These are phyloP conservation scores for Mamestra configurata DNA, from an alignment of 1,140 invertebrate species.

Conservation along the genomic window DNA sequence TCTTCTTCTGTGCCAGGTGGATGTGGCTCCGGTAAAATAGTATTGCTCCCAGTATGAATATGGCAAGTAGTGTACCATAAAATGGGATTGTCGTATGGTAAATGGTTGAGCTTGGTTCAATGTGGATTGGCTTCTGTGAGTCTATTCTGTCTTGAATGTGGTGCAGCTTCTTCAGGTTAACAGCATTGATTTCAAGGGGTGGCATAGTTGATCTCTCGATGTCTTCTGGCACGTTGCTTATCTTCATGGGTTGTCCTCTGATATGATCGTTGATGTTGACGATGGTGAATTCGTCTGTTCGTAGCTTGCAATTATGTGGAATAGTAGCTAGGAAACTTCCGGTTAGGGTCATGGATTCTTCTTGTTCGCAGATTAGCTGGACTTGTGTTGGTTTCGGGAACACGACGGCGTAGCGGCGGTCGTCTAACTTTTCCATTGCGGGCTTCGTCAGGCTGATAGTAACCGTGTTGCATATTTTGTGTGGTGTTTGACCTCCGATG, in stretches of 20 bases:
- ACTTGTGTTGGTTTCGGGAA: not conserved
- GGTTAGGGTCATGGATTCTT: not conserved
- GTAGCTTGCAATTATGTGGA: not conserved
- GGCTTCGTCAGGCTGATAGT: too few relatives aligned
- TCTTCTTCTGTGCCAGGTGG: too few relatives aligned
- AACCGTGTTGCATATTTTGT: not conserved
- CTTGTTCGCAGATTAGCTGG: not conserved
- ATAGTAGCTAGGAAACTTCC: not conserved
- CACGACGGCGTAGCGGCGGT: not conserved
- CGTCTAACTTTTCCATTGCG: slow-evolving; percentile 6
- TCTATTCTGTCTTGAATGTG: not conserved
- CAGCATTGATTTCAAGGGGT: not conserved
- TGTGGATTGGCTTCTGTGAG: not conserved
- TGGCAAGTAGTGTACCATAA: not conserved
- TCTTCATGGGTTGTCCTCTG: not conserved
- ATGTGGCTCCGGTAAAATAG: too few relatives aligned
- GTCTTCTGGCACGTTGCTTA: not conserved
- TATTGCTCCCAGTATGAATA: too few relatives aligned
- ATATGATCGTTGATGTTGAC: not conserved
- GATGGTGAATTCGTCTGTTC: not conserved
- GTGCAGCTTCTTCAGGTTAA: not conserved
- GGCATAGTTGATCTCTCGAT: not conserved
- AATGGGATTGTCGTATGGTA: slow-evolving; percentile 5
- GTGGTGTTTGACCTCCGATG: not conserved
- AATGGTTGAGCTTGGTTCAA: not conserved